Conservation (phyloP, 1,140 invertebrate species). For the Sweltsa coloradensis region DNA sequence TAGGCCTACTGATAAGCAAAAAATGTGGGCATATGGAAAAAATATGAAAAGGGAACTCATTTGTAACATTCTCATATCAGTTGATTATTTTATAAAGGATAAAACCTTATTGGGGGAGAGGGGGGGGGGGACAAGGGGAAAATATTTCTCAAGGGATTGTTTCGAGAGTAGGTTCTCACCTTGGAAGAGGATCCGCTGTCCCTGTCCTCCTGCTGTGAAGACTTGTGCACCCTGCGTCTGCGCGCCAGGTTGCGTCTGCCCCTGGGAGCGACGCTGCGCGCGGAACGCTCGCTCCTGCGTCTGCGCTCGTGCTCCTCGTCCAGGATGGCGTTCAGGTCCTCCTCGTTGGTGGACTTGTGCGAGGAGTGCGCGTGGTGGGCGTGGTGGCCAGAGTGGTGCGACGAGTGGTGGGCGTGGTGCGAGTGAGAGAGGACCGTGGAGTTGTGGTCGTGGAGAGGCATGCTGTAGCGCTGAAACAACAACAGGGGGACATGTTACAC, state of each 20-base stretch:
- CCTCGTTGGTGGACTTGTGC: too few relatives aligned
- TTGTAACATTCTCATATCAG: too few relatives aligned
- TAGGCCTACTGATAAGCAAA: too few relatives aligned
- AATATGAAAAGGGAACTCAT: too few relatives aligned
- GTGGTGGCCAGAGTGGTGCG: too few relatives aligned
- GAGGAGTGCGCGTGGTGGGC: slow-evolving; percentile 8
- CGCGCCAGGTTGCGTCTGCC: slow-evolving; percentile 30
- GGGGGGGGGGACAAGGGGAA: too few relatives aligned
- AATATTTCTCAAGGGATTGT: too few relatives aligned
- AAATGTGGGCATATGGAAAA: too few relatives aligned
- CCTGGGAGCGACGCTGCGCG: slow-evolving; percentile 33
- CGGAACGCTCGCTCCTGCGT: slow-evolving; percentile 42
- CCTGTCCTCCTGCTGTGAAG: slow-evolving; percentile 20
- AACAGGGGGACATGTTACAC: not conserved
- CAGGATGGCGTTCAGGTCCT: slow-evolving; percentile 24
- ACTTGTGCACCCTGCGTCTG: slow-evolving; percentile 15
- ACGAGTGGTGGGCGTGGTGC: not conserved
- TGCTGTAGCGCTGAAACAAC: not conserved
- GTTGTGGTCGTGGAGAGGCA: slow-evolving; percentile 31
- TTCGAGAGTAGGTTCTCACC: slow-evolving; percentile 2
- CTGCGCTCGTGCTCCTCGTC: slow-evolving; percentile 36
- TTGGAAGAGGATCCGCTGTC: slow-evolving; percentile 8
- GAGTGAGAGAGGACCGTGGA: slow-evolving; percentile 12
- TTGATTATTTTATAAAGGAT: too few relatives aligned
- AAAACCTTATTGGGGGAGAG: too few relatives aligned